Evolutionary conservation across 2,888 invertebrate genomes (phyloP).

Genomic region (Chrysotoxum bicinctum): DNA sequence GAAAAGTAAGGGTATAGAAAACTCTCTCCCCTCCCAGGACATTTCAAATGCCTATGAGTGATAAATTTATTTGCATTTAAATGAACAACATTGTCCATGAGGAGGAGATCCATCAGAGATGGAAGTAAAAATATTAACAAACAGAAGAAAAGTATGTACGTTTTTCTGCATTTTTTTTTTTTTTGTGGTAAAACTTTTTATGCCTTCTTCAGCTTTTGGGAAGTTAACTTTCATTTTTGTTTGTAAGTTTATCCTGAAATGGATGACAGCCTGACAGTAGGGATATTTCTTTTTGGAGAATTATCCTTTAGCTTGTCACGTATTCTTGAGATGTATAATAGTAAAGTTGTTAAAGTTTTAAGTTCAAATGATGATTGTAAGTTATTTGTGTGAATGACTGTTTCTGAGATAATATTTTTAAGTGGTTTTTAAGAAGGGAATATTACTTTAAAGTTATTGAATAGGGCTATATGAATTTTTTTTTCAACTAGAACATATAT

Average conservation of each 20-base stretch:
- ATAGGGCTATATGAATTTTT: neutral
- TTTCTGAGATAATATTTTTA: neutral
- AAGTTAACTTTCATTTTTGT: neutral
- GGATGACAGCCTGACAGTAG: neutral
- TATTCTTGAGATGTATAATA: neutral
- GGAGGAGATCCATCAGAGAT: conserved; percentile 22
- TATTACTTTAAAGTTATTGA: neutral
- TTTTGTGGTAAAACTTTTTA: neutral
- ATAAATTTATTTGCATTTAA: conserved; percentile 70
- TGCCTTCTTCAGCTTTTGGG: neutral
- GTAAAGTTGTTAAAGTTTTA: conserved; percentile 1
- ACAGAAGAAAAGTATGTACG: neutral
- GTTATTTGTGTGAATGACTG: conserved; percentile 10
- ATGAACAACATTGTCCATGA: conserved; percentile 52
- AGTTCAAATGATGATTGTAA: neutral
- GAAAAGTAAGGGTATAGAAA: neutral
- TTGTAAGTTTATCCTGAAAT: neutral
- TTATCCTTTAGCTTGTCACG: conserved; percentile 1
- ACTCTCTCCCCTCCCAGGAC: neutral
- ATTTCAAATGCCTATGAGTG: conserved; percentile 47
- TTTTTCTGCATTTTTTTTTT: neutral
- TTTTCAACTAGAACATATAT: neutral
- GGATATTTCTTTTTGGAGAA: neutral
- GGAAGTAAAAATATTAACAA: neutral
- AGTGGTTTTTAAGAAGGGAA: neutral